Base-by-base conservation (phyloP, 2,888 invertebrate species). In the Nebria salina region DNA sequence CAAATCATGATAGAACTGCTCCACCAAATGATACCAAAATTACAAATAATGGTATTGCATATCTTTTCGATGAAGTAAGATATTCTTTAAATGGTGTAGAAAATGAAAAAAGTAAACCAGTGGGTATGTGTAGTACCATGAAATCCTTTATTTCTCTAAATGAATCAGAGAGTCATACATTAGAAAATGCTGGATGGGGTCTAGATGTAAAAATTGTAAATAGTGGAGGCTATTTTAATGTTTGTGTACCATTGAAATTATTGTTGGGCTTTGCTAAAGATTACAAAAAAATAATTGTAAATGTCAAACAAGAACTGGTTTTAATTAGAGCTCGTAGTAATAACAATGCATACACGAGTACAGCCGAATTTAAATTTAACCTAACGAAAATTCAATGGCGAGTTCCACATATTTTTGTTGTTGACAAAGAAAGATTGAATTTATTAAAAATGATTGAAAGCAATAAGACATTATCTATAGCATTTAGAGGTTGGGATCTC, bases 241-340 rank as follows among this genome's bases (percentile, higher is more conserved):
- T 20, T 20, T 20, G 20, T 20, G 20, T 20, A 20, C 20, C 76
- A 9, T 74, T 68, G 77, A 70, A 82, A 34, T 72, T 80, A 68
- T 54, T 88, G 15, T 79, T 88, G 15, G 87, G 87, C 4, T 88
- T 87, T 84, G 85, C 85, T 66, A 86, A 87, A 83, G 86, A 88
- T 83, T 88, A 87, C 82, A 20, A 85, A 85, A 64, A 86, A 84
- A 86, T 88, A 75, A 84, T 88, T 77, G 83, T 88, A 1, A 88
- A 88, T 83, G 85, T 85, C 79, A 87, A 86, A 84, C 88, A 88
- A 85, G 88, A 89, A 83, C 82, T 87, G 65, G 84, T 87, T 65
- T 81, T 89, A n/a, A 84, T 85, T 34, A 83, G 87, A 15, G 66
- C 66, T 66, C 66, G 54, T 7, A 54, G 7, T 65, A 76, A 84